Evolutionary conservation across 2,797 vertebrate genomes (phyloP), one percentile per base, ranked within the genome.

Genomic region (Valencia hispanica): DNA sequence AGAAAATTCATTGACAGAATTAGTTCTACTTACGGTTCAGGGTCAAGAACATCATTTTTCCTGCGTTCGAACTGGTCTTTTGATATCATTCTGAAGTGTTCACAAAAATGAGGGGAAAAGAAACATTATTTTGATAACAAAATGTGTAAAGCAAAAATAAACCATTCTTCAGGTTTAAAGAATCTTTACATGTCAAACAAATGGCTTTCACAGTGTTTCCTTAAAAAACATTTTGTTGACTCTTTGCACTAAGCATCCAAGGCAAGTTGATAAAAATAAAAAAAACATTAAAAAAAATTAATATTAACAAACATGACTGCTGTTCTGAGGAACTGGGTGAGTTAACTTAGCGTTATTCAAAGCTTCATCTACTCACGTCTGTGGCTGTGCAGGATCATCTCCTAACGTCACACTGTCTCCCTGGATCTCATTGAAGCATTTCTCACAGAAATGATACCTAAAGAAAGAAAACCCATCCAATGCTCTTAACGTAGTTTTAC

Each of bases 401-500:
- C 98, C 98, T 89, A 99, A 94, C 53, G 98, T 99, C 92, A 99
- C 97, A 87, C 96, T 99, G 89, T 99, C 97, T 84, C 98, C 98
- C 94, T 99, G 98, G 95, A 99, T 99, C 96, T 99, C 98, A 93
- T 98, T 99, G 95, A 99, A 99, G 96, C 98, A 99, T 95, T 99
- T 99, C 94, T 99, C 98, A 94, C 98, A 99, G 95, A 99, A 99
- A 95, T 99, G 98, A 96, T 99, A 99, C 96, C 98, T 99, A 94
- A 83, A 94, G 92, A 17, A 85, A 86, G 86, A 9, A 77, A n/a
- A 27, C 50, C 68, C 22, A 10, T 74, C 76, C 1, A 76, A 63
- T 25, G 17, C 8, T 63, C 45, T 14, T 3, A 45, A 10, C 61
- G 11, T 3, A 50, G 27, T 15, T 41, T 4, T 18, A 57, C 36